Conservation (phyloP, 2,888 invertebrate genomes). For the Teleogryllus oceanicus region DNA sequence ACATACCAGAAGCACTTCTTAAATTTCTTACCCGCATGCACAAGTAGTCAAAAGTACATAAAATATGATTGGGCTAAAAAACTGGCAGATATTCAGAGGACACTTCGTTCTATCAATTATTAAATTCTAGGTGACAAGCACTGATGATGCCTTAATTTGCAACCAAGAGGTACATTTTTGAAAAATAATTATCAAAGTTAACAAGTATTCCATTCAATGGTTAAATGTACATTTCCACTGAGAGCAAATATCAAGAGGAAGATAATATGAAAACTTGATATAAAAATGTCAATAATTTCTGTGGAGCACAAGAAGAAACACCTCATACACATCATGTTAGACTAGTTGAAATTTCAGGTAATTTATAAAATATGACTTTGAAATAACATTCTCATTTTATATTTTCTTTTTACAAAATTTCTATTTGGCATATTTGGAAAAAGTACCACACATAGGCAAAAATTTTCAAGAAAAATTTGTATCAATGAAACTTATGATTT, state of each 20-base stretch:
- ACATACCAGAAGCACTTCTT: background rate
- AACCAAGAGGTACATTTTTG: slow-evolving; percentile 18
- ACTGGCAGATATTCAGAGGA: slow-evolving; percentile 10
- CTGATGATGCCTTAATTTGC: slow-evolving; percentile 18
- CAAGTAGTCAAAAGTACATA: slow-evolving; percentile 18
- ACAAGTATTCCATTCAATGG: slow-evolving; percentile 18
- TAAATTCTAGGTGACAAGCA: slow-evolving; percentile 7
- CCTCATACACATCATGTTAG: background rate
- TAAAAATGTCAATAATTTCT: slow-evolving; percentile 18
- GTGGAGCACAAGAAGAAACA: slow-evolving; percentile 18
- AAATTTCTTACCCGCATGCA: background rate
- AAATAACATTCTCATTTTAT: slow-evolving; percentile 18
- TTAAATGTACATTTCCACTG: slow-evolving; percentile 9
- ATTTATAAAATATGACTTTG: slow-evolving; percentile 18
- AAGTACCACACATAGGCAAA: slow-evolving; percentile 3
- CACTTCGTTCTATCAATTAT: slow-evolving; percentile 1
- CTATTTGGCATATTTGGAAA: slow-evolving; percentile 4
- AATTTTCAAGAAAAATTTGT: background rate
- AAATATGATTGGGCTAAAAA: slow-evolving; percentile 9
- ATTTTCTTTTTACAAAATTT: slow-evolving; percentile 6
- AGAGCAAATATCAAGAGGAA: slow-evolving; percentile 9
- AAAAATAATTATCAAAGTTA: slow-evolving; percentile 18
- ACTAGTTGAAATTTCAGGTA: background rate
- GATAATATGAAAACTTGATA: slow-evolving; percentile 18
- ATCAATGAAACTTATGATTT: background rate